Base-by-base conservation (phyloP, 2,888 invertebrate genomes). In the Lydus trimaculatus region DNA sequence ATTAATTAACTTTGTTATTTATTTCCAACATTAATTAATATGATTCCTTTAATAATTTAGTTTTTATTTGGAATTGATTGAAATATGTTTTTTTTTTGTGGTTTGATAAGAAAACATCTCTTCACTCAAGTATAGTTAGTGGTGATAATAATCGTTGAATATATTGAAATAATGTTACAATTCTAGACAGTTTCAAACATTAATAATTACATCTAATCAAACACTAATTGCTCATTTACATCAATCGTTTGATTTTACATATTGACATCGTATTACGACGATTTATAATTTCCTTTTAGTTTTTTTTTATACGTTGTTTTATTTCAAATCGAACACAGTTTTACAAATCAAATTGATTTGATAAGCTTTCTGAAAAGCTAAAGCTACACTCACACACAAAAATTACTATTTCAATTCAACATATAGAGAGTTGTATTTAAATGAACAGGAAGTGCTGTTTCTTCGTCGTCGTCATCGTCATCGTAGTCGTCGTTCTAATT, bases 401-500 rank as follows among this genome's bases (percentile, higher is more conserved):
- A 43, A 43, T 17, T 9, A 33, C 8, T 33, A 7, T 33, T 11
- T 33, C 33, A 33, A 33, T 33, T 33, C 4, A 33, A 33, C 7
- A 6, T 2, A 33, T 6, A 33, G 5, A 33, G 33, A 33, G 28
- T 28, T 43, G 43, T 43, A 43, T 43, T 43, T 43, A 5, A 43
- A 43, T 43, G 5, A 56, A n/a, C 56, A 56, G 56, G 56, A 56
- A 56, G 56, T 56, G 25, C 28, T 25, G 6, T 1, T 56, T 56
- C n/a, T n/a, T n/a, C n/a, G n/a, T n/a, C n/a, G n/a, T n/a, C n/a
- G n/a, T n/a, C n/a, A n/a, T n/a, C n/a, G n/a, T n/a, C n/a, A n/a
- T n/a, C n/a, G n/a, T n/a, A n/a, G n/a, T n/a, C n/a, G n/a, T n/a
- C 56, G 56, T 52, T 48, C 20, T 56, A 56, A 28, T 56, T 56